Percentiles rank a stretch among this genome's conserved stretches.
Evolutionary conservation across 2,797 vertebrate species (phyloP).

Genomic region (Epinephelus coioides): DNA sequence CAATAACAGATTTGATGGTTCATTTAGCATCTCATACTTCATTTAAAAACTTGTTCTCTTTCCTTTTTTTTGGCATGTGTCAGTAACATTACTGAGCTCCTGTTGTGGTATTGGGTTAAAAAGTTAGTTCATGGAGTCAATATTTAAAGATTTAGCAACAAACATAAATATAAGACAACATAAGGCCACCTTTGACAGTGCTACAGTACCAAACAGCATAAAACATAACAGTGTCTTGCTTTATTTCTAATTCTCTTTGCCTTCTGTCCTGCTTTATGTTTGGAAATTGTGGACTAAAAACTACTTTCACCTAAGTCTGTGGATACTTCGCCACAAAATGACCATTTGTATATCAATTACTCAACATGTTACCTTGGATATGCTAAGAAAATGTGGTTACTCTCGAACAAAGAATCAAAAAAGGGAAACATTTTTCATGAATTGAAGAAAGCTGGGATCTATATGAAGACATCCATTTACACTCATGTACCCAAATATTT

Average conservation of each 20-base stretch:
- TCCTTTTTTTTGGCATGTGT: background rate
- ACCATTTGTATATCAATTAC: too few species aligned
- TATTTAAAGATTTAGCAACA: constrained; percentile 9
- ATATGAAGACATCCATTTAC: too few species aligned
- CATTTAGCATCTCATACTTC: constrained; percentile 26
- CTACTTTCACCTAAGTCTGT: background rate
- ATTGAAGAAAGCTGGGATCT: too few species aligned
- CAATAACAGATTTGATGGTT: constrained; percentile 20
- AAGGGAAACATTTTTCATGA: too few species aligned
- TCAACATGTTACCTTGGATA: too few species aligned
- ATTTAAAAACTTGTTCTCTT: constrained; percentile 7
- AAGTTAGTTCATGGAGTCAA: constrained; percentile 4
- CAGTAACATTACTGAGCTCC: background rate
- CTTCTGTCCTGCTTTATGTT: background rate
- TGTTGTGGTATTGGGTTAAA: constrained; percentile 10
- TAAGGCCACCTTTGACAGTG: constrained; percentile 18
- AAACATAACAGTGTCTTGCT: constrained; percentile 7
- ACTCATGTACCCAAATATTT: too few species aligned
- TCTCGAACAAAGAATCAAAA: too few species aligned
- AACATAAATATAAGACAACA: constrained; percentile 30
- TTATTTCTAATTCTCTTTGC: background rate
- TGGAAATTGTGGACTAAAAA: background rate
- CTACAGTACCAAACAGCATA: constrained; percentile 30
- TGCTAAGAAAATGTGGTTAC: too few species aligned
- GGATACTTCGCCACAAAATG: too few species aligned